phyloP scores from a whole-genome alignment of 2,888 invertebrate genomes.

The Tiphia femorata region DNA sequence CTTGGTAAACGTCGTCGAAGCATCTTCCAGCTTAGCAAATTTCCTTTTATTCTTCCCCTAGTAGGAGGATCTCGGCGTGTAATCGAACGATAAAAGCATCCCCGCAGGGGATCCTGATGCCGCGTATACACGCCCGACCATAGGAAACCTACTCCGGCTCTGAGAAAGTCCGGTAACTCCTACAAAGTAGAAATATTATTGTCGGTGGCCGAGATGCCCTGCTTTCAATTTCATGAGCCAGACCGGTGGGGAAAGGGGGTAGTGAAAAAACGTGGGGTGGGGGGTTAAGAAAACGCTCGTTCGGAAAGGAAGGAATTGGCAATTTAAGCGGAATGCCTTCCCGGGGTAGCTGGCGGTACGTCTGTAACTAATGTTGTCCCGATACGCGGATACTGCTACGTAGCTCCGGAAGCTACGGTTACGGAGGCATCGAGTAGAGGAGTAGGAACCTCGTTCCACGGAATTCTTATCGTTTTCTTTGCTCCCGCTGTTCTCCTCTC shows the following conservation, averaged over 20 bases:
- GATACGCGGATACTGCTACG: conserved; percentile 8
- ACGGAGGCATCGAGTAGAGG: background rate
- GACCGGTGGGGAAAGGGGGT: conserved; percentile 3
- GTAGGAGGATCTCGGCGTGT: no score
- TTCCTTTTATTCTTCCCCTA: no score
- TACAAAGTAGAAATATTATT: conserved; percentile 5
- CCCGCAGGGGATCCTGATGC: no score
- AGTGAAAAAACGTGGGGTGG: no score
- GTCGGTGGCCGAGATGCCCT: conserved; percentile 10
- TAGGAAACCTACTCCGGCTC: no score
- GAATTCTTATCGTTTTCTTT: conserved; percentile 21
- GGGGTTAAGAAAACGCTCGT: no score
- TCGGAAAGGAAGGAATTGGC: conserved; percentile 44
- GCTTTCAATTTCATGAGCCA: conserved; percentile 40
- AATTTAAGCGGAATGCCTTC: conserved; percentile 44
- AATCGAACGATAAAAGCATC: no score
- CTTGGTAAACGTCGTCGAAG: no score
- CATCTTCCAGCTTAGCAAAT: no score
- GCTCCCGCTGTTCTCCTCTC: conserved; percentile 7
- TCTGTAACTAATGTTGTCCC: conserved; percentile 42
- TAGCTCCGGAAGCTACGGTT: background rate
- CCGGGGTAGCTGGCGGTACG: conserved; percentile 10
- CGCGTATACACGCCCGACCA: no score
- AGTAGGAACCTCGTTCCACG: background rate
- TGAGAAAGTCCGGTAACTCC: background rate